Conservation (phyloP, 2,797 vertebrate species). For the Coluber constrictor region DNA sequence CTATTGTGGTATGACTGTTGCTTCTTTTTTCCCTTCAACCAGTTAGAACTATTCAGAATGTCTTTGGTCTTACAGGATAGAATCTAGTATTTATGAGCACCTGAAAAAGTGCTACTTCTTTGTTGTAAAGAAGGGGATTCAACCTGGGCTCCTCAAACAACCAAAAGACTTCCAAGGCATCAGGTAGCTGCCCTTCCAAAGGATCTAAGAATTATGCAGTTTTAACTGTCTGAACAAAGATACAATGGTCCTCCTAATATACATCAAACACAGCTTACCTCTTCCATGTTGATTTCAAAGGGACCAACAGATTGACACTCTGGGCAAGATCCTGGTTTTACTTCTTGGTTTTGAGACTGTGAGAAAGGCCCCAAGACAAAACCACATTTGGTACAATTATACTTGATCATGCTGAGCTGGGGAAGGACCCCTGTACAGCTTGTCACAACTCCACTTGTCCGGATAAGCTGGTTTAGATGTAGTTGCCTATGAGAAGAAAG, state of each 20-base stretch:
- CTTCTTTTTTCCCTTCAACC: neutral
- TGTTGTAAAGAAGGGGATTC: neutral
- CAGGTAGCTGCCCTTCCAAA: neutral
- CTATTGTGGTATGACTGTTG: neutral
- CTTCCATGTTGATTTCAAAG: conserved; percentile 98
- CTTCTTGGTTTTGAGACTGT: conserved; percentile 98
- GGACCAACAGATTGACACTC: conserved; percentile 95
- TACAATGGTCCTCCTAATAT: neutral
- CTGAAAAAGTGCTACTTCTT: neutral
- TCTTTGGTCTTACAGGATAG: neutral
- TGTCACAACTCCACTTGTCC: conserved; percentile 94
- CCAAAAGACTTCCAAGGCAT: neutral
- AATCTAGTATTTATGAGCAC: neutral
- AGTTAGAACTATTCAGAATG: neutral
- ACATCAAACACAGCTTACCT: conserved; percentile 72
- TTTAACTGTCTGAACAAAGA: neutral
- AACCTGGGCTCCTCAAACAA: neutral
- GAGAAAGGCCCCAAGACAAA: conserved; percentile 94
- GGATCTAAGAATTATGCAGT: neutral
- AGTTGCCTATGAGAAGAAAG: conserved; percentile 79
- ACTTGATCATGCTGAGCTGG: conserved; percentile 96
- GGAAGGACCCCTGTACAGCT: conserved; percentile 93
- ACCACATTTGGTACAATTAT: conserved; percentile 96
- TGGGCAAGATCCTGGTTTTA: conserved; percentile 96
- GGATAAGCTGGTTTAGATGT: conserved; percentile 96